Evolutionary conservation across 2,888 invertebrate genomes (phyloP).

Genomic region (Anticlea derivata): DNA sequence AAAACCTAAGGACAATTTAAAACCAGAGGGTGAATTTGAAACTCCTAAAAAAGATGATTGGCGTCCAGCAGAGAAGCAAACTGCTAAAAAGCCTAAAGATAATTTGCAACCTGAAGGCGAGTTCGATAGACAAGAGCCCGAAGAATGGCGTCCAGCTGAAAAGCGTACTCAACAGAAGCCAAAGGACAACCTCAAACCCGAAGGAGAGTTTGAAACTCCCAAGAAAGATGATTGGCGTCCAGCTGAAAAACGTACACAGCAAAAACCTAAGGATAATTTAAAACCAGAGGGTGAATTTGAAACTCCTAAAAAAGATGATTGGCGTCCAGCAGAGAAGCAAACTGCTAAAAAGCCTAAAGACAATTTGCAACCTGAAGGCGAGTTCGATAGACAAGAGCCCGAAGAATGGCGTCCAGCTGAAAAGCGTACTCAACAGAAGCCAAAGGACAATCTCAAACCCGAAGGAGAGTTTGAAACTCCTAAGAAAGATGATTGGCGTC

Average conservation of each 20-base stretch:
- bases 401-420: conserved; percentile 69
- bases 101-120: conserved; percentile 83
- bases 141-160: conserved; percentile 73
- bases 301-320: conserved; percentile 60
- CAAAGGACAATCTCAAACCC: conserved; percentile 71
- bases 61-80: conserved; percentile 47
- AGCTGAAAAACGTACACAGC: conserved; percentile 71
- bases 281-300: conserved; percentile 55
- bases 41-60: conserved; percentile 28
- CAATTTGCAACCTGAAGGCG: conserved; percentile 85
- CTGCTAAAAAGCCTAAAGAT: conserved; percentile 43
- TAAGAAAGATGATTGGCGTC: conserved; percentile 55
- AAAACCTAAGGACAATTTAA: conserved; percentile 16
- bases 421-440: conserved; percentile 48
- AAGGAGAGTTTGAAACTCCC: conserved; percentile 59
- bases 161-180: conserved; percentile 69
- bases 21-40: conserved; percentile 18
- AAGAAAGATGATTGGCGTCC: conserved; percentile 72
- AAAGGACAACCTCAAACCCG: conserved; percentile 78
- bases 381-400: conserved; percentile 72
- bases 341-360: conserved; percentile 61
- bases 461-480: conserved; percentile 82
- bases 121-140: conserved; percentile 4
- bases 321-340: conserved; percentile 66
- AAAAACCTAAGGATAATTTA: conserved; percentile 72